Conservation (phyloP, 2,888 invertebrate species). For the Graphium colonna region DNA sequence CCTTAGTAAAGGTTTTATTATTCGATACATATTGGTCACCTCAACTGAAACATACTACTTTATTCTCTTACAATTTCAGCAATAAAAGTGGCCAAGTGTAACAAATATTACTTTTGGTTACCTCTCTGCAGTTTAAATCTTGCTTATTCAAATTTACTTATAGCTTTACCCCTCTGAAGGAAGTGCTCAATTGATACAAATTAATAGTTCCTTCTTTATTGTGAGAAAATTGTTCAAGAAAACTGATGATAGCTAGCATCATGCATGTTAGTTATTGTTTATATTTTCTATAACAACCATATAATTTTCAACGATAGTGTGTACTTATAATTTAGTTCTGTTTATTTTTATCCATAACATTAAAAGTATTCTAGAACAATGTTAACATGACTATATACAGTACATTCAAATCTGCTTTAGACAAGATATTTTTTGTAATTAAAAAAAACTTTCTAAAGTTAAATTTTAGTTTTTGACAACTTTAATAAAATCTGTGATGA, state of each 20-base stretch:
- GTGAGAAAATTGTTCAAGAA: conserved; percentile 13
- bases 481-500: conserved; percentile 17
- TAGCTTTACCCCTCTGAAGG: not conserved
- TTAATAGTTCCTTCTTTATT: conserved; percentile 20
- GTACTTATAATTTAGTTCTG: too few relatives aligned
- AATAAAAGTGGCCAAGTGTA: too few relatives aligned
- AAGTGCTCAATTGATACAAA: conserved; percentile 20
- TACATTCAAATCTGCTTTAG: too few relatives aligned
- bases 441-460: not conserved
- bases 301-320: too few relatives aligned
- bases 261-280: not conserved
- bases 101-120: not conserved
- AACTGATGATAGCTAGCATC: not conserved
- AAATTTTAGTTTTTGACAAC: not conserved
- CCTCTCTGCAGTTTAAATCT: not conserved
- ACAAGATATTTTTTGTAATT: not conserved
- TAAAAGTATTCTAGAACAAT: too few relatives aligned
- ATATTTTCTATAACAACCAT: not conserved
- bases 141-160: not conserved
- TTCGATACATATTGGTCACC: too few relatives aligned
- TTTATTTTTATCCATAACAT: too few relatives aligned
- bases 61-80: too few relatives aligned
- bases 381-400: too few relatives aligned
- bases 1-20: too few relatives aligned
- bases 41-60: too few relatives aligned